Base-by-base conservation (phyloP, 1,140 invertebrate species). In the Paralvinella palmiformis region DNA sequence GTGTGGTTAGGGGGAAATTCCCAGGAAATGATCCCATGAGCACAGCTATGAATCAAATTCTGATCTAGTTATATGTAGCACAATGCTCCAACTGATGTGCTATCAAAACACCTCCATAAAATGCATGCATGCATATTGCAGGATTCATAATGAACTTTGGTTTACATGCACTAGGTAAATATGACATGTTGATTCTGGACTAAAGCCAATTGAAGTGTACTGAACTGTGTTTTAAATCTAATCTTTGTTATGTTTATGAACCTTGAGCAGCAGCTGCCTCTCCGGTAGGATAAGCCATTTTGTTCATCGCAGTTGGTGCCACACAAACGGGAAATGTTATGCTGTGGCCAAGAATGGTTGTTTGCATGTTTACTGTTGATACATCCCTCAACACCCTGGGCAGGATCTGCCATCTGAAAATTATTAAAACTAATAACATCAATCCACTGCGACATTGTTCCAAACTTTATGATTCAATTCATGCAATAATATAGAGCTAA, bases 291-390 rank as follows among this genome's bases (percentile, higher is more conserved):
- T 72, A 63, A 20, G 70, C 70, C 90, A 98, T 89, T 71, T 85
- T 86, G 73, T 96, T 94, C 90, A 96, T 93, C 0, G 93, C 93
- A 3, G 91, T 91, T 1, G 94, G 92, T 0, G 94, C 87, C 58
- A 97, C 87, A 3, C 91, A 92, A 29, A 96, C 77, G 0, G 94
- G 94, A 82, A 91, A 87, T 2, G 85, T 81, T 20, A 94, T 84
- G 48, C 86, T 70, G 5, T 67, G 41, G n/a, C 67, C 65, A 27
- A 67, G 63, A 24, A 66, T 33, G 0, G 80, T 85, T 3, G 87
- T 88, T 6, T 79, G 79, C 7, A 88, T 76, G 66, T 89, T 83
- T 62, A 87, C 78, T 22, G 82, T 81, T 0, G 85, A 86, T 1
- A 95, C 89, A 79, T 95, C 87, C 27, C 86, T 80, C 41, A 97